Percentiles rank a stretch among this genome's conserved stretches.
phyloP scores from a whole-genome alignment of 2,113 vertebrate genomes.

The Elanus axillaris region DNA sequence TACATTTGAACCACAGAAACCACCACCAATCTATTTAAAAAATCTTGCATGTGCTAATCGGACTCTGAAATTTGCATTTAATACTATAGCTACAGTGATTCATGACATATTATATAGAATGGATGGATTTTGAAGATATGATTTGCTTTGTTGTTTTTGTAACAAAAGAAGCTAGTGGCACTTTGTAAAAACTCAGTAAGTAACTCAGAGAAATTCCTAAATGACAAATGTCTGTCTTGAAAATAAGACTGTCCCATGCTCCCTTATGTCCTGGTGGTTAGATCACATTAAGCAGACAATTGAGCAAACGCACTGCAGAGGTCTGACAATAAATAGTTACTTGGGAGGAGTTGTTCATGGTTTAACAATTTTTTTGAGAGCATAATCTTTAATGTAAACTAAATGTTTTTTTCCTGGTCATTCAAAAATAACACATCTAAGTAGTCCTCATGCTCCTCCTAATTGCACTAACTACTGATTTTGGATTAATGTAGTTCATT shows the following conservation, averaged over 20 bases:
- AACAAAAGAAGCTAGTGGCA: background rate
- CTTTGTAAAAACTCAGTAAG: background rate
- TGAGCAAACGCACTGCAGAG: background rate
- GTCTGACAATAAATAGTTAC: background rate
- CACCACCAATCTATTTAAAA: background rate
- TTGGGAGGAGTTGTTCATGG: background rate
- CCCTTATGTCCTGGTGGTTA: background rate
- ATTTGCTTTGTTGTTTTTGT: background rate
- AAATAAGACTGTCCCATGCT: background rate
- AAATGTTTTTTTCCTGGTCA: background rate
- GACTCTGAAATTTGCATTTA: background rate
- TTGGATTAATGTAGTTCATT: constrained; percentile 17
- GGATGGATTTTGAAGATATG: background rate
- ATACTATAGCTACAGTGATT: background rate
- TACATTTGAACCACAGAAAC: background rate
- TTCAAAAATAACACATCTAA: background rate
- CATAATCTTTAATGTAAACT: background rate
- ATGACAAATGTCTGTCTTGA: background rate
- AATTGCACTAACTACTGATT: background rate
- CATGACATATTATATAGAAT: fast-evolving
- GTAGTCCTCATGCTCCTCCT: background rate
- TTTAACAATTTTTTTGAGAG: background rate
- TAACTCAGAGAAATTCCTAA: background rate
- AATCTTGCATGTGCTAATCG: background rate
- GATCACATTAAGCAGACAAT: background rate